These are phyloP conservation scores for Cyanocitta stelleri DNA, from an alignment of 2,113 vertebrate genomes.

Conservation along the genomic window DNA sequence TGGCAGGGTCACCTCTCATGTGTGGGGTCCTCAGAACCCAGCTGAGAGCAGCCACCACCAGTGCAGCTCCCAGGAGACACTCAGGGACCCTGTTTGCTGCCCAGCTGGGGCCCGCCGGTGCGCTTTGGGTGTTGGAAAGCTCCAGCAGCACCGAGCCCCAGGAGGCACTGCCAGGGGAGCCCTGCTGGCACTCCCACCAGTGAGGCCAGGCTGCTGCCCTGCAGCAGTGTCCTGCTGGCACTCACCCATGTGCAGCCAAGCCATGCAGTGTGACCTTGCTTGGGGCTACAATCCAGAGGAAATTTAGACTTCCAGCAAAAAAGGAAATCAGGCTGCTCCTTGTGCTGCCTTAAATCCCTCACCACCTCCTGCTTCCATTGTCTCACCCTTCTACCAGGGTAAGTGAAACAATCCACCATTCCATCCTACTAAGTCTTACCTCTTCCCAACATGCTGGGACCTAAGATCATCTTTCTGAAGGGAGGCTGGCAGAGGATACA, in stretches of 20 bases:
- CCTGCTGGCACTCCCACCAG: rapidly evolving
- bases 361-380: background rate
- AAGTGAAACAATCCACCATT: background rate
- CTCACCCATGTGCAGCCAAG: background rate
- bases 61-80: background rate
- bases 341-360: background rate
- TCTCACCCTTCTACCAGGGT: background rate
- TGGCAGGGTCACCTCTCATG: rapidly evolving
- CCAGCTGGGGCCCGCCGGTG: rapidly evolving
- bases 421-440: background rate
- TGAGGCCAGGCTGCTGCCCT: background rate
- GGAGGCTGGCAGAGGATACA: background rate
- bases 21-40: background rate
- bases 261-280: background rate
- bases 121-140: background rate
- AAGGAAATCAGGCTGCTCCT: background rate
- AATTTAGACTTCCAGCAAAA: background rate
- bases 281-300: too few species aligned
- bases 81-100: rapidly evolving
- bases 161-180: background rate
- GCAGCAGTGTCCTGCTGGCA: background rate
- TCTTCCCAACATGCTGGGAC: background rate
- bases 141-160: rapidly evolving
- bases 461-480: background rate
- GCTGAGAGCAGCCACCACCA: rapidly evolving